Evolutionary conservation across 2,113 vertebrate genomes (phyloP).

Genomic region (Columba janthina): DNA sequence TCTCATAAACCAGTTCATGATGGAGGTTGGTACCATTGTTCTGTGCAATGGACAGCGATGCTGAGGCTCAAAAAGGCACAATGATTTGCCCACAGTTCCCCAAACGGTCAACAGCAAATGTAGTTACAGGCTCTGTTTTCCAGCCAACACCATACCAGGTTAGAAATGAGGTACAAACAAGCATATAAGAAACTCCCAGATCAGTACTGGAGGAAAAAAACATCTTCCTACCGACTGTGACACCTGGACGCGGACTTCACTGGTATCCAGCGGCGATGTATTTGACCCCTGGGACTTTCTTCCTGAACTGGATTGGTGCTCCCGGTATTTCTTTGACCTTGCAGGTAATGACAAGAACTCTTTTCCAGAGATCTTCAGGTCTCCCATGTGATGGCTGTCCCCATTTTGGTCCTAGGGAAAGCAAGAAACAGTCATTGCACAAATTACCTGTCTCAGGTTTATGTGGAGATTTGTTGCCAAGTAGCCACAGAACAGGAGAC

Average conservation of each 20-base stretch:
- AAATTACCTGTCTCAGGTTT: not conserved
- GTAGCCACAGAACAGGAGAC: not conserved
- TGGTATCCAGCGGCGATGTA: constrained; percentile 78
- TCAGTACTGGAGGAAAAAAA: not conserved
- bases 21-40: not conserved
- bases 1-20: not conserved
- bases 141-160: not conserved
- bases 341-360: constrained; percentile 73
- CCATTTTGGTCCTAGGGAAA: constrained; percentile 83
- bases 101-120: not conserved
- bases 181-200: not conserved
- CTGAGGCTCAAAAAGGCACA: not conserved
- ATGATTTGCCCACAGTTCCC: not conserved
- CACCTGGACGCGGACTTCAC: constrained; percentile 84
- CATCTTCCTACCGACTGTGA: constrained; percentile 79
- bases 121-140: not conserved
- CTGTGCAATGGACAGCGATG: not conserved
- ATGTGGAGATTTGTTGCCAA: not conserved
- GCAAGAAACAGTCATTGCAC: not conserved
- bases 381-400: constrained; percentile 81
- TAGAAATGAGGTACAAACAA: not conserved
- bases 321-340: constrained; percentile 79
- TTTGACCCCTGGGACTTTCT: constrained; percentile 66
- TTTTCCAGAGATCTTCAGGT: constrained; percentile 76
- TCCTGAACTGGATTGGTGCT: constrained; percentile 77